Conservation (phyloP, 2,797 vertebrate genomes). For the Syncerus caffer region DNA sequence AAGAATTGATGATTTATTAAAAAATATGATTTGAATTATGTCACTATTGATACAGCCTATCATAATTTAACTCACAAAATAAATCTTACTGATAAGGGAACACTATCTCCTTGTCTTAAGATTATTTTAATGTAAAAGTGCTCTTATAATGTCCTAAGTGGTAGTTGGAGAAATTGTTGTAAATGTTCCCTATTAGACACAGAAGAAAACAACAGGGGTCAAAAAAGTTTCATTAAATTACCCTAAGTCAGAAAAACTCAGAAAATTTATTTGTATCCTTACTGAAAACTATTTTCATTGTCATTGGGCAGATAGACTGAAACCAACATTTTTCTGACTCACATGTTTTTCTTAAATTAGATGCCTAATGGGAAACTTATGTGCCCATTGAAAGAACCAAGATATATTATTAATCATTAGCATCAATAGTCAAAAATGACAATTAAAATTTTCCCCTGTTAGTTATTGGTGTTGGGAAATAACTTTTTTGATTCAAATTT, state of each 20-base stretch:
- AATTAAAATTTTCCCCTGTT: too few relatives aligned
- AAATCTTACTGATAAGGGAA: neutral
- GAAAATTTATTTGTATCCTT: conserved; percentile 41
- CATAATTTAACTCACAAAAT: neutral
- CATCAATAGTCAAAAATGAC: too few relatives aligned
- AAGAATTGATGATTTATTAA: neutral
- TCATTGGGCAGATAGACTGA: too few relatives aligned
- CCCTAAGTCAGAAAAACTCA: conserved; percentile 15
- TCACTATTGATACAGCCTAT: neutral
- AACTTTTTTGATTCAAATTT: too few relatives aligned
- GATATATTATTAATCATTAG: too few relatives aligned
- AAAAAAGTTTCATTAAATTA: neutral
- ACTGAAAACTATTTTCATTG: too few relatives aligned
- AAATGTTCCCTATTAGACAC: neutral
- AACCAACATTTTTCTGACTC: too few relatives aligned
- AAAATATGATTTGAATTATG: neutral
- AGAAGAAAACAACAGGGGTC: neutral
- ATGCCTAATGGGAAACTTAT: too few relatives aligned
- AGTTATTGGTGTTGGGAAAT: too few relatives aligned
- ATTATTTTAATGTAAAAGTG: neutral
- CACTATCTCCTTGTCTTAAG: neutral
- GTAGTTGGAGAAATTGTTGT: neutral
- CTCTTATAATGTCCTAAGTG: neutral
- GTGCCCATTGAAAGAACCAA: too few relatives aligned
- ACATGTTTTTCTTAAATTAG: too few relatives aligned